Conservation (phyloP, 2,888 invertebrate genomes). For the Abscondita cerata region DNA sequence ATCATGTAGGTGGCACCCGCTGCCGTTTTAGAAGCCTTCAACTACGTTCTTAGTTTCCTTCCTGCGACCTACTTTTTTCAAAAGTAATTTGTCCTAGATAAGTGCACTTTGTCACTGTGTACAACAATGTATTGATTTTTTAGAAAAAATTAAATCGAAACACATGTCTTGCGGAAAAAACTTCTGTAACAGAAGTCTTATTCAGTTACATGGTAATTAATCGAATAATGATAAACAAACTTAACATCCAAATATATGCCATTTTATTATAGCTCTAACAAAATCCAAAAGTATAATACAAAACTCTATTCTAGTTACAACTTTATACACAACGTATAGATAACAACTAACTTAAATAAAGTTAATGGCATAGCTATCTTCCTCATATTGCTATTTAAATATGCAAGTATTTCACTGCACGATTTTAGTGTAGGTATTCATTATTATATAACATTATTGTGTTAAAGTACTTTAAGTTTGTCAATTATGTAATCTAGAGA, state of each 20-base stretch:
- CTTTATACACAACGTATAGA: slow-evolving; percentile 55
- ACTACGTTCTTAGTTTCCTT: too few species aligned
- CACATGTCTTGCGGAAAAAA: too few species aligned
- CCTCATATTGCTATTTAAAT: slow-evolving; percentile 34
- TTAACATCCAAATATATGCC: slow-evolving; percentile 61
- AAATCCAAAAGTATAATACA: slow-evolving; percentile 60
- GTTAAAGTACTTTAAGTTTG: background rate
- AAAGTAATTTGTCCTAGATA: too few species aligned
- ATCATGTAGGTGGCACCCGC: too few species aligned
- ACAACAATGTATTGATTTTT: too few species aligned
- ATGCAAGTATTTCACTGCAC: slow-evolving; percentile 29
- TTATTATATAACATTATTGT: slow-evolving; percentile 25
- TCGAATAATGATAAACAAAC: background rate
- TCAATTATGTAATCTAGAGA: slow-evolving; percentile 1
- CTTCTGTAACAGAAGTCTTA: too few species aligned
- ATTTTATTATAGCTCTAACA: slow-evolving; percentile 61
- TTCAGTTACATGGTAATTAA: background rate
- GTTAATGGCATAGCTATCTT: slow-evolving; percentile 32
- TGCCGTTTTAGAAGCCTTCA: too few species aligned
- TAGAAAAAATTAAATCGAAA: too few species aligned
- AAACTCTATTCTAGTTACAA: slow-evolving; percentile 57
- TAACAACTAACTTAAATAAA: slow-evolving; percentile 33
- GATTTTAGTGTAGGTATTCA: slow-evolving; percentile 30
- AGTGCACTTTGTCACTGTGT: too few species aligned
- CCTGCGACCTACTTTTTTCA: too few species aligned